These are phyloP conservation scores for Tetramorium parvispinum DNA, from an alignment of 1,140 invertebrate genomes.

Conservation along the genomic window DNA sequence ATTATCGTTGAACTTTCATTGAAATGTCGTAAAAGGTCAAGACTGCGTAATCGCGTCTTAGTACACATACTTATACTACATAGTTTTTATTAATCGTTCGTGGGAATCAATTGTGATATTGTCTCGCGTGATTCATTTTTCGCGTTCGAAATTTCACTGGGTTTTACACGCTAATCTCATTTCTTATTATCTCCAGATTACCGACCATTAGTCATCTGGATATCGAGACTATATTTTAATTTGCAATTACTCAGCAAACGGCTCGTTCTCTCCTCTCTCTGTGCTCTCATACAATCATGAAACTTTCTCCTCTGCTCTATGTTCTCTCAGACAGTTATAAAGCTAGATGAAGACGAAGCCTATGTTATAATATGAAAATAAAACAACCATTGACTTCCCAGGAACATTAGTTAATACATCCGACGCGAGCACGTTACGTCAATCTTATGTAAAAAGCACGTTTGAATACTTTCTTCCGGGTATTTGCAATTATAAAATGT, in stretches of 20 bases:
- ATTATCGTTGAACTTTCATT: slow-evolving; percentile 58
- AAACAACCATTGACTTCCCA: background rate
- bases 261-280: background rate
- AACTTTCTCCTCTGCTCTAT: background rate
- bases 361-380: background rate
- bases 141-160: background rate
- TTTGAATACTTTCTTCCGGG: background rate
- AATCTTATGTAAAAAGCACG: background rate
- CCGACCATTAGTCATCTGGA: background rate
- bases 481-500: slow-evolving; percentile 1
- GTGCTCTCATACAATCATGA: background rate
- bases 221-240: background rate
- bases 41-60: background rate
- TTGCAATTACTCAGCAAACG: background rate
- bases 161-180: background rate
- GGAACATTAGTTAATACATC: background rate
- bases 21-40: slow-evolving; percentile 47
- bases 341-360: background rate
- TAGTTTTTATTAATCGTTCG: background rate
- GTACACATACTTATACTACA: background rate
- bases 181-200: background rate
- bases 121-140: slow-evolving; percentile 14
- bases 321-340: background rate
- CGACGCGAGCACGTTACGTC: background rate
- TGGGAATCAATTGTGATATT: background rate